These are phyloP conservation scores for Microtus oregoni DNA, from an alignment of 2,113 vertebrate genomes.

Conservation along the genomic window DNA sequence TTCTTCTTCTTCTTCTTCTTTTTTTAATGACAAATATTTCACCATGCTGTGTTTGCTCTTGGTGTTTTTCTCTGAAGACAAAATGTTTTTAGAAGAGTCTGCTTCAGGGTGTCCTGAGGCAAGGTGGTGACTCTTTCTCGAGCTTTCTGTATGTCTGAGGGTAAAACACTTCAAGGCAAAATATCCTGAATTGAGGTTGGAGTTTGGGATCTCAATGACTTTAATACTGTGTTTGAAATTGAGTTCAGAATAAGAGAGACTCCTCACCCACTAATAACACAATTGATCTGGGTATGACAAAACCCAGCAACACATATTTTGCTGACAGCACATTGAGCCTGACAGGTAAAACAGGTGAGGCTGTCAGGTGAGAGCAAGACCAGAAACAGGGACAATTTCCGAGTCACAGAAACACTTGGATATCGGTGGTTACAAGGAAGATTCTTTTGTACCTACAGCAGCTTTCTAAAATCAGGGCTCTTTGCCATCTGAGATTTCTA, in stretches of 20 bases:
- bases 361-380: conserved; percentile 19
- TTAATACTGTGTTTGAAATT: conserved; percentile 31
- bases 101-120: conserved; percentile 63
- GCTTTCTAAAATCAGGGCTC: conserved; percentile 13
- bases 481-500: background rate
- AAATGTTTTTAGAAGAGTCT: conserved; percentile 75
- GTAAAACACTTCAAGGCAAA: conserved; percentile 75
- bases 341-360: background rate
- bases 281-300: conserved; percentile 28
- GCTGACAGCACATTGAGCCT: conserved; percentile 19
- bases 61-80: conserved; percentile 60
- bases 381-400: conserved; percentile 19
- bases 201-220: conserved; percentile 59
- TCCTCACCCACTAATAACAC: conserved; percentile 30
- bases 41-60: conserved; percentile 70
- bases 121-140: conserved; percentile 64
- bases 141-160: conserved; percentile 69
- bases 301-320: conserved; percentile 42
- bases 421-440: background rate
- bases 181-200: conserved; percentile 39
- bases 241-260: conserved; percentile 22
- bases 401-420: conserved; percentile 19
- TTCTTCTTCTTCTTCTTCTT: background rate
- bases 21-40: conserved; percentile 61
- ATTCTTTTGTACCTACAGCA: background rate